Evolutionary conservation across 2,888 invertebrate species (phyloP), one percentile per base, ranked within the genome.

Genomic region (Drosophila mimetica): DNA sequence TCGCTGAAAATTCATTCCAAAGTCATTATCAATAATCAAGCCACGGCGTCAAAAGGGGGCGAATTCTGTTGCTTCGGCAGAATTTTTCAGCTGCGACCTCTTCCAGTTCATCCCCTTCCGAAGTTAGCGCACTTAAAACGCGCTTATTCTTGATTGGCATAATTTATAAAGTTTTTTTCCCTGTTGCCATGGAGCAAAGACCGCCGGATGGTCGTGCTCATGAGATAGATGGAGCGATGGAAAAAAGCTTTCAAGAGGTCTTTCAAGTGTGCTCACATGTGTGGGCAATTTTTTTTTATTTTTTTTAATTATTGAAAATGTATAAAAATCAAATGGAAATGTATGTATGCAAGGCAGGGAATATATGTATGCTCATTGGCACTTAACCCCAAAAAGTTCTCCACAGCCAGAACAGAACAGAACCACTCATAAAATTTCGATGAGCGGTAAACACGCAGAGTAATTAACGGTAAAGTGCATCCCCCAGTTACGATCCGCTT

Each of bases 381-480:
- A 83, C 77, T 82, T 79, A 85, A 79, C 73, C 77, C 55, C 79
- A 74, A 76, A 64, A 61, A 44, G 36, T 42, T 67, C 60, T 55
- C 47, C 36, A 20, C 50, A 42, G 39, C 42, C 39, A 60, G 70
- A 25, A n/a, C n/a, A n/a, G n/a, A n/a, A 30, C 30, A n/a, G 7
- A 20, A 5, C 66, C 78, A 77, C 76, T 85, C 84, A 86, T 84
- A 71, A 84, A 85, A 81, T 76, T 79, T 79, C 84, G 81, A 86
- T 86, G 84, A 81, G 86, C 84, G 78, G 81, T 79, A 83, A 86
- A 77, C 86, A 84, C 81, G 81, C 84, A 74, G 81, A 84, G 84
- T 85, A 85, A 85, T 85, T 85, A 86, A 86, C 79, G 84, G 58
- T 67, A 76, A 86, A 85, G 84, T 80, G 77, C 84, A 71, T 58